These are phyloP conservation scores for Vidua chalybeata DNA, from an alignment of 2,113 vertebrate genomes.

Conservation along the genomic window DNA sequence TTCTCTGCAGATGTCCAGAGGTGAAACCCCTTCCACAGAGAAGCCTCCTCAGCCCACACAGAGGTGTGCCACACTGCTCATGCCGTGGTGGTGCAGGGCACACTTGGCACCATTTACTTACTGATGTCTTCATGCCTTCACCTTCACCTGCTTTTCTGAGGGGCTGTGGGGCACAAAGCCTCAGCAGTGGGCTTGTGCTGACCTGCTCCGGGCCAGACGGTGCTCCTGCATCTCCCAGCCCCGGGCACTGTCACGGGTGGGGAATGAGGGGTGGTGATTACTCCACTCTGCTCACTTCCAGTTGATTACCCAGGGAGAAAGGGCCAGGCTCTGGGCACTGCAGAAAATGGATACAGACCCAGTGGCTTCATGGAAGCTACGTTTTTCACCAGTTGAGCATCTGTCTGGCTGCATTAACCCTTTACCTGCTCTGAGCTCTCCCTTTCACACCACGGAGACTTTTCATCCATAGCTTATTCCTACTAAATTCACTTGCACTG, in stretches of 20 bases:
- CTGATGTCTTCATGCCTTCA: background rate
- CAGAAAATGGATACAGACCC: background rate
- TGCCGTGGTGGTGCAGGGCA: rapidly evolving
- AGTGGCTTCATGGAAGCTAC: background rate
- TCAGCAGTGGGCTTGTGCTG: background rate
- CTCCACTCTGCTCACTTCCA: conserved; percentile 6
- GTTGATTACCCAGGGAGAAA: conserved; percentile 48
- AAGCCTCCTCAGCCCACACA: background rate
- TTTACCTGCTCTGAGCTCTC: background rate
- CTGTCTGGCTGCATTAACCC: conserved; percentile 27
- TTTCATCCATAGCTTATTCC: background rate
- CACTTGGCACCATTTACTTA: rapidly evolving
- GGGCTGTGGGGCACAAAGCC: background rate
- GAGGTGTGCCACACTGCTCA: background rate
- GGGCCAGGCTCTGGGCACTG: background rate
- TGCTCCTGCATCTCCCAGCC: background rate
- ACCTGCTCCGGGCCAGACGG: rapidly evolving
- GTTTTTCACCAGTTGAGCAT: background rate
- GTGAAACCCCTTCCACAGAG: background rate
- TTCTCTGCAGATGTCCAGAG: background rate
- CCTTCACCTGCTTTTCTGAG: background rate
- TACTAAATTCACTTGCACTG: background rate
- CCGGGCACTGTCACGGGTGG: background rate
- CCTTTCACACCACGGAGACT: background rate
- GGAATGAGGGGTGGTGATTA: background rate